phyloP scores from a whole-genome alignment of 2,888 invertebrate species.

The Mycalesis mineus region DNA sequence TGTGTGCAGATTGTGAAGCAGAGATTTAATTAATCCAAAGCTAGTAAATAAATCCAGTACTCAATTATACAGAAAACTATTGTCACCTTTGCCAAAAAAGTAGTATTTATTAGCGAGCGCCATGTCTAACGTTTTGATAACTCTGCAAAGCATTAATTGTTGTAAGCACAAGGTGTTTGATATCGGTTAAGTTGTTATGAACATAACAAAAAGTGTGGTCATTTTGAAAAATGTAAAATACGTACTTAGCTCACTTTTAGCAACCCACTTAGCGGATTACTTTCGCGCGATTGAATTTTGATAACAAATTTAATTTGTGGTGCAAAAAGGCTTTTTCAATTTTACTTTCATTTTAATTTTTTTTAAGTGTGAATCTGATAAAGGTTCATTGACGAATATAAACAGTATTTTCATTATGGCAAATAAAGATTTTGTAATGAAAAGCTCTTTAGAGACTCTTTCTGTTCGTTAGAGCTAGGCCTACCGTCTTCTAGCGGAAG shows the following conservation, averaged over 20 bases:
- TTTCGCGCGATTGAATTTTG: neutral
- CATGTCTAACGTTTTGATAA: slow-evolving; percentile 7
- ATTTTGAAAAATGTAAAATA: slow-evolving; percentile 6
- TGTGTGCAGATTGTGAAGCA: no score
- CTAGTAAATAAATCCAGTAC: no score
- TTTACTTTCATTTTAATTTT: neutral
- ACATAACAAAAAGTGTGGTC: slow-evolving; percentile 9
- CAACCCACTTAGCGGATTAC: neutral
- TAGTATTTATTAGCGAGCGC: neutral
- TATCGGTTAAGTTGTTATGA: slow-evolving; percentile 4
- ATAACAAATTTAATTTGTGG: neutral
- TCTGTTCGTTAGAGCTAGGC: no score
- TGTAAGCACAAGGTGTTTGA: neutral
- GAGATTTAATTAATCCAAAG: no score
- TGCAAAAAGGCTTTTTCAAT: neutral
- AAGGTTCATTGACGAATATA: no score
- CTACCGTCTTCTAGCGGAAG: no score
- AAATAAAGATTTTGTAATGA: no score
- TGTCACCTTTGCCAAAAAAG: no score
- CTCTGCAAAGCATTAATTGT: neutral
- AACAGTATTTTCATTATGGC: no score
- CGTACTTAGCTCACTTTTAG: slow-evolving; percentile 4
- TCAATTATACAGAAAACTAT: no score
- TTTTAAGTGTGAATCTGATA: no score
- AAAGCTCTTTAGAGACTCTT: no score